phyloP scores from a whole-genome alignment of 2,888 invertebrate genomes.

The Tenodera sinensis region DNA sequence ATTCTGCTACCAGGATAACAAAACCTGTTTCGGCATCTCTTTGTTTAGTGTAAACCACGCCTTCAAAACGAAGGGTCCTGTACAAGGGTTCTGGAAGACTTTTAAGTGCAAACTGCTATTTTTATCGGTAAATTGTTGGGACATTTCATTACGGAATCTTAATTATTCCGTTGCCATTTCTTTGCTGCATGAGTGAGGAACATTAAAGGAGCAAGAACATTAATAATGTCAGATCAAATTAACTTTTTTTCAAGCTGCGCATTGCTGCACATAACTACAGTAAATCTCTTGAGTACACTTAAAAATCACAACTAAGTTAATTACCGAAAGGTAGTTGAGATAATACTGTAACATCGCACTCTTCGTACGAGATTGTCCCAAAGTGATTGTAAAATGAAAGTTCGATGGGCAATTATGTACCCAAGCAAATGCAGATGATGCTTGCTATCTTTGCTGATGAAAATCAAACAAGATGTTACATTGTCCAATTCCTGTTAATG shows the following conservation, averaged over 20 bases:
- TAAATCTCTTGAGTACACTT: neutral
- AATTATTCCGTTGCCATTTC: too few species aligned
- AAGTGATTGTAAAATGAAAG: too few species aligned
- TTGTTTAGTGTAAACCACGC: neutral
- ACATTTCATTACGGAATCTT: neutral
- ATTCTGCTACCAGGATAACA: neutral
- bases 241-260: too few species aligned
- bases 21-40: neutral
- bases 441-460: too few species aligned
- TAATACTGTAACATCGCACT: too few species aligned
- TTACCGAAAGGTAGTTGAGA: neutral
- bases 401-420: too few species aligned
- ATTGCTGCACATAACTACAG: neutral
- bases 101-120: neutral
- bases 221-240: neutral
- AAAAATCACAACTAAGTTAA: neutral
- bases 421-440: too few species aligned
- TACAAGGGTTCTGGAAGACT: neutral
- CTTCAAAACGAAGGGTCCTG: neutral
- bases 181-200: too few species aligned
- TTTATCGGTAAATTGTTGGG: neutral
- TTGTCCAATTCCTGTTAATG: too few species aligned
- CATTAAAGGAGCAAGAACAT: neutral
- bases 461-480: too few species aligned
- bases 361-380: too few species aligned